Conservation (phyloP, 2,797 vertebrate species). For the Mionectes olivaceus region DNA sequence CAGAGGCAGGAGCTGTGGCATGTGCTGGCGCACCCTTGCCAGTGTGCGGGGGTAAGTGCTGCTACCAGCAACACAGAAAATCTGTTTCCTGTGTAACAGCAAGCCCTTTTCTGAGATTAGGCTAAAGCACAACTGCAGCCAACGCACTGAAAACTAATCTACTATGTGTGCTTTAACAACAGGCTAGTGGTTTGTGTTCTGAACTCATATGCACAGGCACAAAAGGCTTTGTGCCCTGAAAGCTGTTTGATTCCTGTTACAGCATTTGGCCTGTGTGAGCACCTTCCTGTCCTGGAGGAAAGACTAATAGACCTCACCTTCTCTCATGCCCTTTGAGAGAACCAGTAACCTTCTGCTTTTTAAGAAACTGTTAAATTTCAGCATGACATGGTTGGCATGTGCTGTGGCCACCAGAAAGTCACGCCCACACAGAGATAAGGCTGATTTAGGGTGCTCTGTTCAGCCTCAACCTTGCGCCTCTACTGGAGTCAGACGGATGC, state of each 20-base stretch:
- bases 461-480: not conserved
- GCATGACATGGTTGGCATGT: accelerated
- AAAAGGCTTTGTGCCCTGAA: not conserved
- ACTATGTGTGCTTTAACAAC: accelerated
- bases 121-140: not conserved
- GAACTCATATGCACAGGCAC: not conserved
- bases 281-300: not conserved
- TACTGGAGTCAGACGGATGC: not conserved
- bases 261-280: not conserved
- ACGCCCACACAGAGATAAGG: accelerated
- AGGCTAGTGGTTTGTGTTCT: not conserved
- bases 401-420: not conserved
- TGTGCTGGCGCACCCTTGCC: not conserved
- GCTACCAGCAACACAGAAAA: not conserved
- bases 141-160: not conserved
- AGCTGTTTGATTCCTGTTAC: not conserved
- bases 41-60: not conserved
- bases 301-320: not conserved
- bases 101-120: not conserved
- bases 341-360: not conserved
- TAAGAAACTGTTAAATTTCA: not conserved
- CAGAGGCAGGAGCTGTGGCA: not conserved
- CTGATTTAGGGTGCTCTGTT: not conserved
- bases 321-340: not conserved
- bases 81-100: not conserved